Base-by-base conservation (phyloP, 2,797 vertebrate species). In the Malurus leucopterus region DNA sequence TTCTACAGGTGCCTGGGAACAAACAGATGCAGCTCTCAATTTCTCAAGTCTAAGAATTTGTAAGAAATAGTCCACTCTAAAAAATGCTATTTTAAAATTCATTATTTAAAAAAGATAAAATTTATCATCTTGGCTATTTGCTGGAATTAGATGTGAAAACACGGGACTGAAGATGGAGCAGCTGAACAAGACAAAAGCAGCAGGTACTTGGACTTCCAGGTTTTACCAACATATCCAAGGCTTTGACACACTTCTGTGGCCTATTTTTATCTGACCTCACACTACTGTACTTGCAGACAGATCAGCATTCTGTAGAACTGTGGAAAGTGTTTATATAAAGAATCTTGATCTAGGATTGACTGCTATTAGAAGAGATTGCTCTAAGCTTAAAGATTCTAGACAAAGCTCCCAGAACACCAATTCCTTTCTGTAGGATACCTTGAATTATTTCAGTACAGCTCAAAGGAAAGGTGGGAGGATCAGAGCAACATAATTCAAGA, bases 321-420 rank as follows among this genome's bases (percentile, higher is more conserved):
- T 69, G 86, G 75, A 58, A 90, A 91, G 74, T 74, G 86, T 89
- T 94, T 94, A 96, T 93, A 88, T 90, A 95, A 94, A 76, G 93
- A 90, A 84, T 94, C 93, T 69, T 96, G 92, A 96, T 88, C 93
- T 95, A 91, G 89, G 93, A 95, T 93, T 95, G 95, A 90, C 89
- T 91, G 83, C 91, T 94, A 91, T 95, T 94, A 96, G 80, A 80
- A 91, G 92, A 93, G 94, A 93, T 91, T 95, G 87, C 88, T 94
- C n/a, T 65, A 18, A 95, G 93, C 94, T 90, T 87, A 73, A 91
- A 93, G 78, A 63, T 32, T 84, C 58, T 22, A 47, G 79, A 65
- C 78, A 94, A 86, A 64, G 90, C 75, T 84, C 63, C 14, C 70
- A 84, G 58, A 70, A 84, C 26, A 44, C 30, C 65, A 72, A 15